Evolutionary conservation across 2,113 vertebrate species (phyloP).

Genomic region (Chaenogobius annularis): DNA sequence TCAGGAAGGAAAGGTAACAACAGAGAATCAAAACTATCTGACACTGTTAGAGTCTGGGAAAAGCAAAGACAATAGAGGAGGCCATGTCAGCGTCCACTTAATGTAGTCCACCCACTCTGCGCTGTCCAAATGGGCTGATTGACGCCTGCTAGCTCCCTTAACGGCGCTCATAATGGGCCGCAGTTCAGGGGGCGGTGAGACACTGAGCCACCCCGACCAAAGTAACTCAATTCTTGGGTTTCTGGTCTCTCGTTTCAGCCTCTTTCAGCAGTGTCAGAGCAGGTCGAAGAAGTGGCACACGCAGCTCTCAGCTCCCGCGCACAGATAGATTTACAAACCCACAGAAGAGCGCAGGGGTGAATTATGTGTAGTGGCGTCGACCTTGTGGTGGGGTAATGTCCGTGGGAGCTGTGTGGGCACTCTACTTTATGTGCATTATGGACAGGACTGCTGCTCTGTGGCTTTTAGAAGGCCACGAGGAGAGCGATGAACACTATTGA

Average conservation of each 20-base stretch:
- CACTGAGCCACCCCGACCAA: conserved; percentile 38
- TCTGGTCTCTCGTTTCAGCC: conserved; percentile 58
- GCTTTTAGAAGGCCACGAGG: background rate
- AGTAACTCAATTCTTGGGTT: conserved; percentile 59
- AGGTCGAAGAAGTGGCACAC: conserved; percentile 1
- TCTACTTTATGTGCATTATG: conserved; percentile 3
- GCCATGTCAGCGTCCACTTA: conserved; percentile 37
- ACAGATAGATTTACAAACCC: conserved; percentile 45
- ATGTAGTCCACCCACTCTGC: conserved; percentile 62
- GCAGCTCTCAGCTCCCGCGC: conserved; percentile 37
- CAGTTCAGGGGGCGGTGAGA: conserved; percentile 41
- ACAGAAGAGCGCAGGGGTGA: conserved; percentile 39
- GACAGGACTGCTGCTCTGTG: conserved; percentile 2
- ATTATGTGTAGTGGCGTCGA: conserved; percentile 37
- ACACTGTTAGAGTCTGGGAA: conserved; percentile 7
- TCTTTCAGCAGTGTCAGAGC: conserved; percentile 27
- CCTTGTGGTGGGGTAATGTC: conserved; percentile 31
- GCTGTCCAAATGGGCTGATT: conserved; percentile 63
- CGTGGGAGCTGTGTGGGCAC: conserved; percentile 6
- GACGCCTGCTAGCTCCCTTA: conserved; percentile 64
- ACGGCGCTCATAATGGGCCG: conserved; percentile 58
- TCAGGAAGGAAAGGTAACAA: background rate
- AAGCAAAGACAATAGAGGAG: conserved; percentile 49
- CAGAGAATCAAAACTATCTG: background rate
- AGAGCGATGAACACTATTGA: background rate